phyloP scores from a whole-genome alignment of 2,888 invertebrate genomes.

The Hesperia comma region DNA sequence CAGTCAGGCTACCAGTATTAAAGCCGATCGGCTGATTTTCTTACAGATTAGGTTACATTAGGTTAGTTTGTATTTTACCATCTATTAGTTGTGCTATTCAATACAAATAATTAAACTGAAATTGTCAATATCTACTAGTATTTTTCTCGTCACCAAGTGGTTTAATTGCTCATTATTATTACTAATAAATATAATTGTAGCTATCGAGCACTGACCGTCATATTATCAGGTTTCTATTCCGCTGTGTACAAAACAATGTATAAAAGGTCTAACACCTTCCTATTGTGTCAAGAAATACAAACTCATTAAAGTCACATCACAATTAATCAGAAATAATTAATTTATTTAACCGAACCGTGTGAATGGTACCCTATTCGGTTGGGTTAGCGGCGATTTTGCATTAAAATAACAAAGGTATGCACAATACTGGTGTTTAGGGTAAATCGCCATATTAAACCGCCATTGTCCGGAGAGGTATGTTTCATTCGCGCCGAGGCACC shows the following conservation, averaged over 20 bases:
- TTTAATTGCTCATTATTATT: no score
- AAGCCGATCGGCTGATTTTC: no score
- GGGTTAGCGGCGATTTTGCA: slow-evolving; percentile 40
- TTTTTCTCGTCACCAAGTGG: no score
- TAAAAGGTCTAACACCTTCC: not conserved
- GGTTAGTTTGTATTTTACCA: no score
- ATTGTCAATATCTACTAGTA: no score
- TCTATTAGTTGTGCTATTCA: no score
- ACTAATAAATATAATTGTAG: no score
- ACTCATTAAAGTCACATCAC: slow-evolving; percentile 20
- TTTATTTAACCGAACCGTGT: slow-evolving; percentile 18
- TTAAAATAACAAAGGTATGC: slow-evolving; percentile 45
- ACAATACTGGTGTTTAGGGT: slow-evolving; percentile 57
- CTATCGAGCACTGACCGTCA: no score
- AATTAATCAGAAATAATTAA: slow-evolving; percentile 31
- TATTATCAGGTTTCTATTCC: not conserved
- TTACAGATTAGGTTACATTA: no score
- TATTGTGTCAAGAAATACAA: slow-evolving; percentile 18
- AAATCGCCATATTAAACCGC: slow-evolving; percentile 72
- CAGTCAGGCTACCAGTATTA: no score
- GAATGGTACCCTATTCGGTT: slow-evolving; percentile 35
- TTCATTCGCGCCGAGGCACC: slow-evolving; percentile 70
- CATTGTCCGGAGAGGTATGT: slow-evolving; percentile 72
- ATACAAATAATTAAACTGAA: no score
- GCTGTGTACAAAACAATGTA: not conserved